Conservation (phyloP, 1,140 invertebrate genomes). For the Aphis craccivora region DNA sequence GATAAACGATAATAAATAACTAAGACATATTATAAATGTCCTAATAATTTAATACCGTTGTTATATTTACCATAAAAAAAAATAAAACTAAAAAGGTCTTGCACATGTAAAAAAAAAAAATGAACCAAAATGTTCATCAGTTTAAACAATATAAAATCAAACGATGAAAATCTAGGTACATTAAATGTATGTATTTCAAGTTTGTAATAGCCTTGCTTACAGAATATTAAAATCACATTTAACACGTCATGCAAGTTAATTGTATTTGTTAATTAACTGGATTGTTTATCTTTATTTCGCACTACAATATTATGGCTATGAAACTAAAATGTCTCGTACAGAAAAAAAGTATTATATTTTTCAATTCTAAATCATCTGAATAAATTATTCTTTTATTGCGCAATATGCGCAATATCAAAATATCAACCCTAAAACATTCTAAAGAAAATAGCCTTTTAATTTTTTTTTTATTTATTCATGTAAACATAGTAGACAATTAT, state of each 20-base stretch:
- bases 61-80: too few species aligned
- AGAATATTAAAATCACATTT: background rate
- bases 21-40: too few species aligned
- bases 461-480: background rate
- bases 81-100: too few species aligned
- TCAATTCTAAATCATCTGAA: background rate
- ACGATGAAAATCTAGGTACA: background rate
- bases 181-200: background rate
- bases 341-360: too few species aligned
- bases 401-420: background rate
- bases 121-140: background rate
- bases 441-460: background rate
- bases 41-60: too few species aligned
- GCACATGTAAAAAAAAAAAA: too few species aligned
- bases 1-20: too few species aligned
- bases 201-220: background rate
- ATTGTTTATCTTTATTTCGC: background rate
- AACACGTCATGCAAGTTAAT: background rate
- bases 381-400: background rate
- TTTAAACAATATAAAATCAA: background rate
- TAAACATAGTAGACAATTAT: background rate
- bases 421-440: fast-evolving
- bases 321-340: background rate
- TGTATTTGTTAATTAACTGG: background rate
- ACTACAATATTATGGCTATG: background rate